A percentile compares a stretch with the other conserved stretches of the same genome.
phyloP scores from a whole-genome alignment of 2,888 invertebrate species.

The Cosmia trapezina region DNA sequence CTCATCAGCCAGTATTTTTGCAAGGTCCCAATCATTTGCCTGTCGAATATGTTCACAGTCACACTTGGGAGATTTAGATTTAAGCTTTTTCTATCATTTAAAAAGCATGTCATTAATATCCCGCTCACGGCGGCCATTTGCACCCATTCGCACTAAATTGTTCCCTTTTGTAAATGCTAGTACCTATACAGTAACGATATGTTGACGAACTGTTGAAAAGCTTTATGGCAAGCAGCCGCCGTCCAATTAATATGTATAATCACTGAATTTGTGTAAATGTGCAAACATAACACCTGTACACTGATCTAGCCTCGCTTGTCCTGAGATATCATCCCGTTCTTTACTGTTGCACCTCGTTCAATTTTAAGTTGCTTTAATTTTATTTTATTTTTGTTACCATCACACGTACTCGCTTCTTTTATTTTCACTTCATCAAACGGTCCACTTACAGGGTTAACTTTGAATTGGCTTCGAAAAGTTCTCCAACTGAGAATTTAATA shows the following conservation, averaged over 20 bases:
- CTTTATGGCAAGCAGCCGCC: slow-evolving; percentile 74
- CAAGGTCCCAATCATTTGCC: slow-evolving; percentile 87
- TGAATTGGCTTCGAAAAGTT: slow-evolving; percentile 88
- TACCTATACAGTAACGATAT: slow-evolving; percentile 32
- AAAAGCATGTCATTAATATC: slow-evolving; percentile 88
- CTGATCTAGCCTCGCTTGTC: slow-evolving; percentile 90
- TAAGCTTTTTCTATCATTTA: slow-evolving; percentile 88
- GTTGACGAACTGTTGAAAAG: slow-evolving; percentile 38
- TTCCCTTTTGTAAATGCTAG: slow-evolving; percentile 46
- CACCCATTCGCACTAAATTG: slow-evolving; percentile 62
- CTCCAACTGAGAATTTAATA: slow-evolving; percentile 89
- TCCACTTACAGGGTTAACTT: slow-evolving; percentile 91
- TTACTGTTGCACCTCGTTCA: slow-evolving; percentile 90
- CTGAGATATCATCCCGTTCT: slow-evolving; percentile 89
- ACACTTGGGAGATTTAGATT: slow-evolving; percentile 87
- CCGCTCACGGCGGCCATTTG: slow-evolving; percentile 78
- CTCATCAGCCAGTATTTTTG: slow-evolving; percentile 84
- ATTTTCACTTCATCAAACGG: slow-evolving; percentile 90
- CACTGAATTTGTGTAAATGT: slow-evolving; percentile 88
- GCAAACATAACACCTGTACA: slow-evolving; percentile 88
- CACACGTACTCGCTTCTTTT: slow-evolving; percentile 89
- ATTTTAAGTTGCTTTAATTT: slow-evolving; percentile 89
- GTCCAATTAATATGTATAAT: slow-evolving; percentile 76
- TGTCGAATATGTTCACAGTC: slow-evolving; percentile 86
- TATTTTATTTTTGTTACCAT: slow-evolving; percentile 86